Percentiles rank a stretch among this genome's conserved stretches.
phyloP scores from a whole-genome alignment of 2,797 vertebrate species.

The Tapera naevia region DNA sequence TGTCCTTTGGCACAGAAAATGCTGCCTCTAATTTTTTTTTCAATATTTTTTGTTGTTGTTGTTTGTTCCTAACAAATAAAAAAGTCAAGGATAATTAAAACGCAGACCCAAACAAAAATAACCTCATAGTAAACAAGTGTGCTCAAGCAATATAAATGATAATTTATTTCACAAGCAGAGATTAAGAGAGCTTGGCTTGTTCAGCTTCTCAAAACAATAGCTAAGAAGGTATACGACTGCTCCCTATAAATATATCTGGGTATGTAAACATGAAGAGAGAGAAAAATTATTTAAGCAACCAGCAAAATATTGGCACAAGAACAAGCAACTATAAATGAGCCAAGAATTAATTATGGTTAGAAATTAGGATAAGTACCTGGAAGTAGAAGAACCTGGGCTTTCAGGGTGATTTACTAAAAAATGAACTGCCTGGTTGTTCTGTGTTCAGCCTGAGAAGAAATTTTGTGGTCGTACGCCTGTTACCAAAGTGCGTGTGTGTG shows the following conservation, averaged over 20 bases:
- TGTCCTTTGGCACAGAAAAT: not conserved
- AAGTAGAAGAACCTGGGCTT: not conserved
- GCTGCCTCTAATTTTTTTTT: not conserved
- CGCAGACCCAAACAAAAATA: constrained; percentile 4
- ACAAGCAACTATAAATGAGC: constrained; percentile 28
- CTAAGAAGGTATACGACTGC: constrained; percentile 9
- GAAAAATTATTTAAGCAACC: constrained; percentile 32
- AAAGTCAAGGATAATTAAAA: constrained; percentile 50
- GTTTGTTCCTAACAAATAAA: not conserved
- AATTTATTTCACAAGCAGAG: constrained; percentile 47
- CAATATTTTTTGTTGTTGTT: not conserved
- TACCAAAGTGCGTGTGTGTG: not conserved
- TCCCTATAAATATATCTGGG: constrained; percentile 13
- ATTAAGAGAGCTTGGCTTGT: constrained; percentile 51
- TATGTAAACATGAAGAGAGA: constrained; percentile 31
- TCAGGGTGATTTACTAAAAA: not conserved
- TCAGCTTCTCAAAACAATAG: constrained; percentile 44
- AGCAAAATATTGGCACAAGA: constrained; percentile 33
- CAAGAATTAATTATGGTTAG: constrained; percentile 31
- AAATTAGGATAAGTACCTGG: constrained; percentile 34
- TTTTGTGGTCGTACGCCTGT: not conserved
- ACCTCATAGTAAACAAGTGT: constrained; percentile 26
- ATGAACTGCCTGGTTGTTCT: not conserved
- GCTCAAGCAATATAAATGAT: constrained; percentile 52
- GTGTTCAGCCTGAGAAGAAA: not conserved